Conservation (phyloP, 1,140 invertebrate genomes). For the Protaetia brevitarsis region DNA sequence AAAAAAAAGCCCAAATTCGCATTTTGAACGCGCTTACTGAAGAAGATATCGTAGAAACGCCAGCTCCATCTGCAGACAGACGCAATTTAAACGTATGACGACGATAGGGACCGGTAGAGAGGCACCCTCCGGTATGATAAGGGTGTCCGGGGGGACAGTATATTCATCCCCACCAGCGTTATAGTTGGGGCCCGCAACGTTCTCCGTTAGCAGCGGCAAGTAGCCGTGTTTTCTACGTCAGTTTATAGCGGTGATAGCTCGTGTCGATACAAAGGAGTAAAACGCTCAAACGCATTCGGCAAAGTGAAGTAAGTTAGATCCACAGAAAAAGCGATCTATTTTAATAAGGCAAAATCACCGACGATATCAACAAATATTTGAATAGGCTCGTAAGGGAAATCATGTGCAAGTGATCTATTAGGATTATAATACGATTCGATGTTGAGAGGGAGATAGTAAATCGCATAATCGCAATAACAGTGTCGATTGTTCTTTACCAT, state of each 20-base stretch:
- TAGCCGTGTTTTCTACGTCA: constrained; percentile 2
- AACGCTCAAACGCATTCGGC: neutral
- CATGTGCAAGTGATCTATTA: neutral
- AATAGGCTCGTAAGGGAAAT: too few relatives aligned
- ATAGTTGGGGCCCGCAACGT: constrained; percentile 5
- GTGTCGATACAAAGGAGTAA: neutral
- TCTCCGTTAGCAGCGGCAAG: neutral
- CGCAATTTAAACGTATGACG: constrained; percentile 8
- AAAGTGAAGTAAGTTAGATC: constrained; percentile 12
- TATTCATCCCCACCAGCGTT: constrained; percentile 2
- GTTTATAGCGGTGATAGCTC: constrained; percentile 3
- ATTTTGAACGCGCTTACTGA: too few relatives aligned
- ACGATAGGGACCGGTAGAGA: neutral
- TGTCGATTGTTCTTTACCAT: neutral
- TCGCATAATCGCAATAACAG: neutral
- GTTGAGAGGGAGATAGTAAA: too few relatives aligned
- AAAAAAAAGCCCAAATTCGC: too few relatives aligned
- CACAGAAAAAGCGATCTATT: neutral
- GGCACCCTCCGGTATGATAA: constrained; percentile 1
- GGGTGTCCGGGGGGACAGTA: constrained; percentile 10
- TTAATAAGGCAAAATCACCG: neutral
- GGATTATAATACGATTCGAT: neutral
- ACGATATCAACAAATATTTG: neutral
- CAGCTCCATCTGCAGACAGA: constrained; percentile 7
- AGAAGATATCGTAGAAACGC: too few relatives aligned